Conservation (phyloP, 2,797 vertebrate genomes). For the Chrysocyon brachyurus region DNA sequence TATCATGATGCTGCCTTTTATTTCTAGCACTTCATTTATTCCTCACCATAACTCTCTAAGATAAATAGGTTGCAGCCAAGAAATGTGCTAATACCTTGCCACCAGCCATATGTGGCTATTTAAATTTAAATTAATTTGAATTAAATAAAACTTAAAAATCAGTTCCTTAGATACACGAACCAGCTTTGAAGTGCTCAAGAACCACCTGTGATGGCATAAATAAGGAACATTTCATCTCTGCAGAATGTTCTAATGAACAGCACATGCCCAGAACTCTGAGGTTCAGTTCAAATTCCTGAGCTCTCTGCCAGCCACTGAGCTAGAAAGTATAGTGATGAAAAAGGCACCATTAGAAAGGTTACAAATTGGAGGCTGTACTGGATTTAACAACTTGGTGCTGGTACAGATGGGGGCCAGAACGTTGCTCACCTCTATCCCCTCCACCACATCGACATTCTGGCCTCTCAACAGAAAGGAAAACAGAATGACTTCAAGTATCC, state of each 20-base stretch:
- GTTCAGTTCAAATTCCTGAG: neutral
- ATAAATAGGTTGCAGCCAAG: neutral
- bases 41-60: neutral
- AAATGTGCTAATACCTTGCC: neutral
- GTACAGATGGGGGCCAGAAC: neutral
- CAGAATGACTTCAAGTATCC: neutral
- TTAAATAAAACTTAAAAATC: constrained; percentile 30
- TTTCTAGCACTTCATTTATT: neutral
- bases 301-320: neutral
- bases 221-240: neutral
- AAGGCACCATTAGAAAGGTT: neutral
- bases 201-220: neutral
- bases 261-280: neutral
- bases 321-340: neutral
- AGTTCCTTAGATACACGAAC: neutral
- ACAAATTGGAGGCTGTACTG: neutral
- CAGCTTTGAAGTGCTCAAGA: neutral
- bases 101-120: neutral
- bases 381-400: neutral
- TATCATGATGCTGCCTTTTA: neutral
- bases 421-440: neutral
- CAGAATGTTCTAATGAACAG: neutral
- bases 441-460: neutral
- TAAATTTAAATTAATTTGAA: neutral
- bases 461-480: neutral